phyloP scores from a whole-genome alignment of 2,888 invertebrate species.

The Aporophyla lueneburgensis region DNA sequence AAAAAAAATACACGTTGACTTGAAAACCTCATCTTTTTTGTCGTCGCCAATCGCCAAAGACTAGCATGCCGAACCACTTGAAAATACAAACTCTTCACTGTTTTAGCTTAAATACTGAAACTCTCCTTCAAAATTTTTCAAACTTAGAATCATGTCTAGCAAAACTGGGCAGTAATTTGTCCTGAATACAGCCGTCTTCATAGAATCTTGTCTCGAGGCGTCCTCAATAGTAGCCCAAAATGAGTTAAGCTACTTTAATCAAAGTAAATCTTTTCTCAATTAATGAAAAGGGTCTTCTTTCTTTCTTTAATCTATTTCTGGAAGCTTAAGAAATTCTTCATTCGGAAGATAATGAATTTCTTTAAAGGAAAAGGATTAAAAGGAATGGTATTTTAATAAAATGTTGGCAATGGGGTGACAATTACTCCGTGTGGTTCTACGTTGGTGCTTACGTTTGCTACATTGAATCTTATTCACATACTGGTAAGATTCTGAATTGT shows the following conservation, averaged over 20 bases:
- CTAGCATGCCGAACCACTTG: neutral
- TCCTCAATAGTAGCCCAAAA: conserved; percentile 48
- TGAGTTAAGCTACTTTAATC: conserved; percentile 64
- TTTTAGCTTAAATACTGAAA: neutral
- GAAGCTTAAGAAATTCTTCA: conserved; percentile 61
- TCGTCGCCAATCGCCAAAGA: too few relatives aligned
- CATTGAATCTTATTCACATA: neutral
- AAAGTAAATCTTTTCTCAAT: conserved; percentile 65
- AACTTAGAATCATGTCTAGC: conserved; percentile 9
- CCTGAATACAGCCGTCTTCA: conserved; percentile 42
- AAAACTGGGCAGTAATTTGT: conserved; percentile 44
- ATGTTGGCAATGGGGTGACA: conserved; percentile 27
- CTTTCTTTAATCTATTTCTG: conserved; percentile 61
- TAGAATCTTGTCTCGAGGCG: conserved; percentile 35
- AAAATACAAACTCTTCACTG: neutral
- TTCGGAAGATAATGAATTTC: conserved; percentile 52
- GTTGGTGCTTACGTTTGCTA: neutral
- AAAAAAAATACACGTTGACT: too few relatives aligned
- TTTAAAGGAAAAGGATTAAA: conserved; percentile 53
- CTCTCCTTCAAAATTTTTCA: neutral
- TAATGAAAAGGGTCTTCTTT: conserved; percentile 62
- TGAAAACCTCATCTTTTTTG: too few relatives aligned
- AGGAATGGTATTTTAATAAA: conserved; percentile 30
- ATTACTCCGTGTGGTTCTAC: conserved; percentile 13
- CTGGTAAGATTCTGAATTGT: neutral